phyloP scores from a whole-genome alignment of 2,113 vertebrate species.

The Channa maculata region DNA sequence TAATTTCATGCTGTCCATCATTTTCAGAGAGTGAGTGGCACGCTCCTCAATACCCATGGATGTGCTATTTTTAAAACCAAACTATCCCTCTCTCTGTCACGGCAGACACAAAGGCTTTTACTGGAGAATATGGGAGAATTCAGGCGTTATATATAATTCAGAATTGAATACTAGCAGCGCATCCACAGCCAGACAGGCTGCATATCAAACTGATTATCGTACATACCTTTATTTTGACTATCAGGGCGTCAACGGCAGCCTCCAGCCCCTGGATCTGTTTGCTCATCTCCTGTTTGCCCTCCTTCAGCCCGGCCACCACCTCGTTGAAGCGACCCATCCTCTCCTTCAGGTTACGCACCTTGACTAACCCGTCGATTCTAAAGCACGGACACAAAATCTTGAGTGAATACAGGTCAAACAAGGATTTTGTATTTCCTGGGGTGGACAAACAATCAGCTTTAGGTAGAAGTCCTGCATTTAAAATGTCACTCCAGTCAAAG shows the following conservation, averaged over 20 bases:
- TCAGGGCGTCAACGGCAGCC: slow-evolving; percentile 85
- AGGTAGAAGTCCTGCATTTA: too few species aligned
- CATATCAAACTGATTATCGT: too few species aligned
- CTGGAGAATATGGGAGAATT: background rate
- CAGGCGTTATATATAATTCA: too few species aligned
- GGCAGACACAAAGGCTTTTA: background rate
- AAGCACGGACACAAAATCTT: background rate
- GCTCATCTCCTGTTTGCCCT: slow-evolving; percentile 92
- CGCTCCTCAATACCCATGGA: background rate
- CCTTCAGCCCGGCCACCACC: slow-evolving; percentile 91
- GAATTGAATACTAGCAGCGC: too few species aligned
- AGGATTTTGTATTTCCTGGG: too few species aligned
- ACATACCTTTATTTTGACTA: slow-evolving; percentile 92
- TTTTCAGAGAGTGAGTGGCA: background rate
- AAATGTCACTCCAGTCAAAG: too few species aligned
- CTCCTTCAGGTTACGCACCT: slow-evolving; percentile 89
- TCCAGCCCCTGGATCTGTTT: slow-evolving; percentile 91
- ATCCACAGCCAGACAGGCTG: too few species aligned
- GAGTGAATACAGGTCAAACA: background rate
- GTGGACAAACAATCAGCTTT: too few species aligned
- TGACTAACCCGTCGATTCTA: slow-evolving; percentile 94
- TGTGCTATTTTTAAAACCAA: slow-evolving; percentile 4
- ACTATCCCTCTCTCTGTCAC: background rate
- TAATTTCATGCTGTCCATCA: slow-evolving; percentile 13
- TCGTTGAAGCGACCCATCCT: slow-evolving; percentile 91